phyloP scores from a whole-genome alignment of 35 echinoderm and acorn worm species.

The Ophiothrix spiculata region DNA sequence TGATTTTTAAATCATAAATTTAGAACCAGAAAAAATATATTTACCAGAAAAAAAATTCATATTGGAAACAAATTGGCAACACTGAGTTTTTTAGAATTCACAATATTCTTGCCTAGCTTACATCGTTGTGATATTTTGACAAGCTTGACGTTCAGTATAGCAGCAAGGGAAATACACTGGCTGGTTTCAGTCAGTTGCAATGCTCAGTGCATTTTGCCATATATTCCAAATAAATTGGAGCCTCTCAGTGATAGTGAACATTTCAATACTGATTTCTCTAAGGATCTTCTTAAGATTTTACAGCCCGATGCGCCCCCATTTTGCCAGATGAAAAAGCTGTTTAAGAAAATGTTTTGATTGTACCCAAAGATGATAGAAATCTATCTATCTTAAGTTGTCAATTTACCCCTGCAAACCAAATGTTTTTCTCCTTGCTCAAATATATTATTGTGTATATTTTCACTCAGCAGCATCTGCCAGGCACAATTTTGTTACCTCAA shows the following conservation, averaged over 20 bases:
- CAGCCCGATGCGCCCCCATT: not conserved
- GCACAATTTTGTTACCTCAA: too few species aligned
- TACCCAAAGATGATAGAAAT: not conserved
- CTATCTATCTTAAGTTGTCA: not conserved
- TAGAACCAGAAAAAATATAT: too few species aligned
- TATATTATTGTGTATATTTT: too few species aligned
- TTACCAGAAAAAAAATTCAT: too few species aligned
- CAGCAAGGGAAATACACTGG: slow-evolving; percentile 1
- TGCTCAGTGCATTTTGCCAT: too few species aligned
- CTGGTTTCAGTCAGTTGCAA: not conserved
- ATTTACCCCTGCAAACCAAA: not conserved
- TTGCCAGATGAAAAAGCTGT: slow-evolving; percentile 2
- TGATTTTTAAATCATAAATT: too few species aligned
- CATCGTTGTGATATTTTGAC: not conserved
- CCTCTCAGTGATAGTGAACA: not conserved
- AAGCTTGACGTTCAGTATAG: not conserved
- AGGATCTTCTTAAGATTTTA: not conserved
- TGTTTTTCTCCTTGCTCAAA: too few species aligned
- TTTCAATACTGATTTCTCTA: not conserved
- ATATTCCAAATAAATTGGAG: not conserved
- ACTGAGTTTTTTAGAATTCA: not conserved
- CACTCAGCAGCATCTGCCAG: too few species aligned
- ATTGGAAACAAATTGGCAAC: too few species aligned
- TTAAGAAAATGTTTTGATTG: not conserved
- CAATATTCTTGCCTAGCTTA: not conserved